Conservation (phyloP, 2,888 invertebrate species). For the Amiota minor region DNA sequence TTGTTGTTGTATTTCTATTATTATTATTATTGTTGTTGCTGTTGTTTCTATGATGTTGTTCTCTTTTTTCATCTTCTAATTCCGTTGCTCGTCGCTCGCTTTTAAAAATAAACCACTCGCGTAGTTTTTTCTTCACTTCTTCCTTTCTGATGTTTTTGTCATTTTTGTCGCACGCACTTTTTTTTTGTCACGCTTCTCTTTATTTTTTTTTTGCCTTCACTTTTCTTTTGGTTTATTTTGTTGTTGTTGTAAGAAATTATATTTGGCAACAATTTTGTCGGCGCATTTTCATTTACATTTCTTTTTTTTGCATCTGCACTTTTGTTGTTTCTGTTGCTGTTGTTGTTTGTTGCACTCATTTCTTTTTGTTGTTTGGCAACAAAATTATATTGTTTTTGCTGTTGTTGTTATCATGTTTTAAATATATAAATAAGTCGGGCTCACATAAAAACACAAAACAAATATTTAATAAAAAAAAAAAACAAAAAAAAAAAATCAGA, state of each 20-base stretch:
- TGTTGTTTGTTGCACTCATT: neutral
- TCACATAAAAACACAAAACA: neutral
- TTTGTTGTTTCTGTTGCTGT: neutral
- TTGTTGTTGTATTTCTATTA: neutral
- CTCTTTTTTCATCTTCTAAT: slow-evolving; percentile 27
- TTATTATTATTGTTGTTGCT: slow-evolving; percentile 10
- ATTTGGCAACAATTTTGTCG: slow-evolving; percentile 27
- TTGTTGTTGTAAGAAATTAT: slow-evolving; percentile 6
- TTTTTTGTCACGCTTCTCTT: neutral
- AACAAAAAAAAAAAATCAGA: too few relatives aligned
- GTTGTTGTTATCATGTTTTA: neutral
- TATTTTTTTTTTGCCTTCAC: neutral
- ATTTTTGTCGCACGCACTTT: slow-evolving; percentile 29
- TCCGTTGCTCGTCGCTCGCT: slow-evolving; percentile 15
- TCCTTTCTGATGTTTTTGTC: slow-evolving; percentile 8
- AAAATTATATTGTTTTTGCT: neutral
- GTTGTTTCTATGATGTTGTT: slow-evolving; percentile 45
- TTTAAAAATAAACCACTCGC: slow-evolving; percentile 49
- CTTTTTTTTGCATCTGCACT: neutral
- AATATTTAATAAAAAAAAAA: neutral
- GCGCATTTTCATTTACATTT: neutral
- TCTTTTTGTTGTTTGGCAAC: neutral
- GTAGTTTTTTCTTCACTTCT: slow-evolving; percentile 15
- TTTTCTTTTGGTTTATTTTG: slow-evolving; percentile 6
- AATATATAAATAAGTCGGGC: neutral